Evolutionary conservation across 92 coral and sea anemone species (phyloP), one percentile per base, ranked within the genome.

Genomic region (Porites divaricata): DNA sequence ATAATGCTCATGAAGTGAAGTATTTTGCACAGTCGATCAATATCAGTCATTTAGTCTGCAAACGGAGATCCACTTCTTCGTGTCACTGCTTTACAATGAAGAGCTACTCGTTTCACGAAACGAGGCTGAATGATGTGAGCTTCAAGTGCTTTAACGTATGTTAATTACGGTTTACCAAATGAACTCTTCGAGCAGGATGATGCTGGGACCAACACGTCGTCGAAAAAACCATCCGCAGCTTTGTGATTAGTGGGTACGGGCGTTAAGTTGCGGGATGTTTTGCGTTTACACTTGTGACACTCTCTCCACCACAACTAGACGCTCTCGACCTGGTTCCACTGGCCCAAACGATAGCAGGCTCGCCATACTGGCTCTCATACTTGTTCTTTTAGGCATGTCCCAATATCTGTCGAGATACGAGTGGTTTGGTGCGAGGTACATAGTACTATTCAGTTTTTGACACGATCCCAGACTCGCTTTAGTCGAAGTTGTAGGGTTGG

Each of bases 331-430:
- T 2, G 88, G 67, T 12, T 81, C 84, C 52, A 81, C 48, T 6
- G 92, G 86, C 73, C 86, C 48, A 48, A 72, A 83, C 1, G 92
- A 88, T 59, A 87, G 74, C 26, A 83, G 66, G 26, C 92, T 90
- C 21, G 92, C 95, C 79, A 85, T 79, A 62, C 90, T 88, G 21
- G 92, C 90, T 25, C 89, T 75, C 79, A 87, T 83, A 61, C 94
- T 91, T 10, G 94, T 81, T 85, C 90, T 49, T 75, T 91, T 88
- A 1, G 92, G 95, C 65, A 91, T 70, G 23, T 77, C 92, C 81
- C 88, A 88, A 48, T 88, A 88, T 70, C 87, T 78, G 67, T 88
- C 87, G 0, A 88, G 57, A 67, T 74, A 91, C 9, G 90, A 88
- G 26, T 62, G 81, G 65, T 71, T 67, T 16, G 74, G 56, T 14